Evolutionary conservation across 1,140 invertebrate species (phyloP), one percentile per base, ranked within the genome.

Genomic region (Archivesica marissinica): DNA sequence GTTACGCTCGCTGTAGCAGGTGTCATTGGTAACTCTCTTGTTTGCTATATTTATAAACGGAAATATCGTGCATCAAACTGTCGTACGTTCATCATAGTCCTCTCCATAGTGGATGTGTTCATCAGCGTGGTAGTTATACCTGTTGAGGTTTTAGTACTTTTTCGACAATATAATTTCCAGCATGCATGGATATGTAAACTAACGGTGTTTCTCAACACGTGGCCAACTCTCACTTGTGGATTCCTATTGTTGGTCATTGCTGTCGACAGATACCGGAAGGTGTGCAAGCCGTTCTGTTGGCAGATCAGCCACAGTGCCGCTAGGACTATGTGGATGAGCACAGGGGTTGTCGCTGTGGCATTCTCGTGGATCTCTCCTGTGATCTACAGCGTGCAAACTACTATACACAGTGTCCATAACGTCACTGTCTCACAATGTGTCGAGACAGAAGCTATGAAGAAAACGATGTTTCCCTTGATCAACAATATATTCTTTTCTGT

Each of bases 31-130:
- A 87, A 87, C 33, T n/a, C 17, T 7, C 35, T 87, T 2, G 86
- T 87, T 9, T 87, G 74, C 23, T 87, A 87, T 39, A 44, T 87
- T 13, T 87, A 87, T 76, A 54, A 74, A 15, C 70, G 30, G n/a
- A 52, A 77, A 35, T 87, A 78, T 23, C 23, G 17, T 4, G 15
- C 28, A 23, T 78, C 61, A 4, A 85, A 56, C 28, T 85, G 41
- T 0, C 35, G 64, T 0, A 64, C 2, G 1, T 85, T 85, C 38
- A 35, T 85, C 17, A 23, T 85, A 11, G 64, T 74, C 20, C 23
- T 85, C 17, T 66, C 82, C 4, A 17, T 38, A 9, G 59, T 85
- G 35, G 72, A 76, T 15, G 39, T 85, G 0, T 76, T 85, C 3
- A 15, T 75, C 4, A 50, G 72, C 44, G 30, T 25, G 0, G 0